Percentiles rank a stretch among this genome's conserved stretches.
Evolutionary conservation across 2,113 vertebrate genomes (phyloP).

Genomic region (Grammomys surdaster): DNA sequence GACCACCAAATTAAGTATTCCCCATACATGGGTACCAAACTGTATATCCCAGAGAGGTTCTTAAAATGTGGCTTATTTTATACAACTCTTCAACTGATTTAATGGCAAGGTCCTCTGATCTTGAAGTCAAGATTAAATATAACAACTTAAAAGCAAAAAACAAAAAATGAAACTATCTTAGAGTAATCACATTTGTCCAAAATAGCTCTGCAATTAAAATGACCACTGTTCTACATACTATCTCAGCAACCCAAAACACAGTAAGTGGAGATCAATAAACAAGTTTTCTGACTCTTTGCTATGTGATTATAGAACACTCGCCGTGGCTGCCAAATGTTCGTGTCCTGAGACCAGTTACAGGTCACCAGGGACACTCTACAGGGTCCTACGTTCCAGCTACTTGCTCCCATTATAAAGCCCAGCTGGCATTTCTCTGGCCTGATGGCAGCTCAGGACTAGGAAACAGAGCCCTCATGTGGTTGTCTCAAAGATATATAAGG

Average conservation of each 20-base stretch:
- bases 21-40: constrained; percentile 6
- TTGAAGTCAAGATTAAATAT: constrained; percentile 44
- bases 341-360: not conserved
- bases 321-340: not conserved
- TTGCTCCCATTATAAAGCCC: not conserved
- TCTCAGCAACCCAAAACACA: not conserved
- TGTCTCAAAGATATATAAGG: not conserved
- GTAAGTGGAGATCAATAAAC: not conserved
- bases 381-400: not conserved
- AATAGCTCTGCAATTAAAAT: constrained; percentile 28
- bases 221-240: not conserved
- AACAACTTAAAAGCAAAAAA: not conserved
- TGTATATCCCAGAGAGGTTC: not conserved
- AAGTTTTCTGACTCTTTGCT: not conserved
- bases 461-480: constrained; percentile 43
- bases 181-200: not conserved
- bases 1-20: constrained; percentile 11
- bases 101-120: constrained; percentile 3
- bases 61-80: not conserved
- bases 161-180: not conserved
- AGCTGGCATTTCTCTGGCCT: not conserved
- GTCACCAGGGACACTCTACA: not conserved
- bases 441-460: not conserved
- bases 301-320: not conserved
- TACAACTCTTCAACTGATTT: constrained; percentile 39